These are phyloP conservation scores for Zaprionus capensis DNA, from an alignment of 1,140 invertebrate species.

Conservation along the genomic window DNA sequence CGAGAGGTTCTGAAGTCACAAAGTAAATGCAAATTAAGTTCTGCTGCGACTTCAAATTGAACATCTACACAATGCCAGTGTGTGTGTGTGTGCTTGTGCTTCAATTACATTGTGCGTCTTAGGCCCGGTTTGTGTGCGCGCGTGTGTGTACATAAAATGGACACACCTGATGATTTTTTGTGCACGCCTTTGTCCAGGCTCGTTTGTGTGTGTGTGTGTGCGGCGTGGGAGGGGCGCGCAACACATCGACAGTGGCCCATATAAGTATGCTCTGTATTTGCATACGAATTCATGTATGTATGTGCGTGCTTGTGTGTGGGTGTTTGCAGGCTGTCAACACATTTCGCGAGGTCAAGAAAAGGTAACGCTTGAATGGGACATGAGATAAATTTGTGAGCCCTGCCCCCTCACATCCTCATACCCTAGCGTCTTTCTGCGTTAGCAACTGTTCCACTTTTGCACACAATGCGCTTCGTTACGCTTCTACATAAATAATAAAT, in stretches of 20 bases:
- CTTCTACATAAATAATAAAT: slow-evolving; percentile 3
- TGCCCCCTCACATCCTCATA: not conserved
- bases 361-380: slow-evolving; percentile 1
- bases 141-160: slow-evolving; percentile 23
- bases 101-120: slow-evolving; percentile 3
- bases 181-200: slow-evolving; percentile 16
- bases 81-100: not conserved
- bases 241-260: slow-evolving; percentile 34
- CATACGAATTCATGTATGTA: slow-evolving; percentile 13
- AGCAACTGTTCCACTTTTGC: slow-evolving; percentile 5
- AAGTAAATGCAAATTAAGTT: slow-evolving; percentile 4
- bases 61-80: not conserved
- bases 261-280: slow-evolving; percentile 31
- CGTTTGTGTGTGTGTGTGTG: slow-evolving; percentile 12
- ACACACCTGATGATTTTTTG: slow-evolving; percentile 55
- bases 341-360: slow-evolving; percentile 3
- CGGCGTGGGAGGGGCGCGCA: not conserved
- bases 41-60: not conserved
- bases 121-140: not conserved
- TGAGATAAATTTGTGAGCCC: not conserved
- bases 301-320: not conserved
- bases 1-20: slow-evolving; percentile 3
- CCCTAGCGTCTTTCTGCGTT: not conserved
- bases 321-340: slow-evolving; percentile 1
- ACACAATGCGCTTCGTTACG: slow-evolving; percentile 1